A percentile compares a stretch with the other conserved stretches of the same genome.
These are phyloP conservation scores for Emydura subglobosa DNA, from an alignment of 2,113 vertebrate genomes.

Conservation along the genomic window DNA sequence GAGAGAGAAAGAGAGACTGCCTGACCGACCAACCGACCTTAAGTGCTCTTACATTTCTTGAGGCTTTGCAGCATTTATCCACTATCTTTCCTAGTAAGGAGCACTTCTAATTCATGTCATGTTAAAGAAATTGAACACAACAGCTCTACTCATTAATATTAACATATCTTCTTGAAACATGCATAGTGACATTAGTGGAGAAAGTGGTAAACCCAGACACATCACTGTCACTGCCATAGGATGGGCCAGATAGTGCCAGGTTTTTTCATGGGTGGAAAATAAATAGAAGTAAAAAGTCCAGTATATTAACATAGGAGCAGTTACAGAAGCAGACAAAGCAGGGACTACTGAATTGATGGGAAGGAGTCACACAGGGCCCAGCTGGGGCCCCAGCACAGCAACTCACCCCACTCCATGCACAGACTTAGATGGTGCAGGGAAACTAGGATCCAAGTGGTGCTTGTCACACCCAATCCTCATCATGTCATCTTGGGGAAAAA, in stretches of 20 bases:
- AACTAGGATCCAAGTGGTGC: not conserved
- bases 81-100: not conserved
- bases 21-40: not conserved
- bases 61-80: not conserved
- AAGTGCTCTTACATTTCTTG: not conserved
- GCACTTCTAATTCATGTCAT: not conserved
- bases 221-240: not conserved
- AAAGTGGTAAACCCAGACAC: not conserved
- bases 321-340: not conserved
- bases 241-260: not conserved
- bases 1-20: not conserved
- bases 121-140: constrained; percentile 35
- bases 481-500: not conserved
- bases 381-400: not conserved
- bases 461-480: not conserved
- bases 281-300: not conserved
- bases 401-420: not conserved
- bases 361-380: not conserved
- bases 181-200: not conserved
- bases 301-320: not conserved
- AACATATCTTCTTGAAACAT: not conserved
- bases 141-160: constrained; percentile 23
- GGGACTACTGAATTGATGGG: not conserved
- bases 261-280: not conserved
- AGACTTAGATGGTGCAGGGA: not conserved